These are phyloP conservation scores for Contarinia nasturtii DNA, from an alignment of 1,140 invertebrate genomes.

Conservation along the genomic window DNA sequence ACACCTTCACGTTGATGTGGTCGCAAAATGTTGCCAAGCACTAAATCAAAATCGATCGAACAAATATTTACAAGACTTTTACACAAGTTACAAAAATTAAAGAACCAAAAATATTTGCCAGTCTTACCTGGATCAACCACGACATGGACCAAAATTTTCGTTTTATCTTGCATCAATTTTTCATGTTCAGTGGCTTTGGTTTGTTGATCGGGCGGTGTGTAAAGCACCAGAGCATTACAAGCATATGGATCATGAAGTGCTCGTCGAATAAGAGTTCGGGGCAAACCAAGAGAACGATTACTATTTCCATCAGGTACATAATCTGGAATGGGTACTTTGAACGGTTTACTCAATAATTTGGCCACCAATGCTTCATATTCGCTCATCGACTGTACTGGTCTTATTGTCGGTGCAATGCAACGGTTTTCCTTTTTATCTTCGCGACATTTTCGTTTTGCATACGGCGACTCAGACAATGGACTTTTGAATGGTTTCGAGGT, in stretches of 20 bases:
- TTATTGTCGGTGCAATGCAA: slow-evolving; percentile 11
- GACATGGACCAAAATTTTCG: slow-evolving; percentile 1
- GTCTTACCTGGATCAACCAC: slow-evolving; percentile 25
- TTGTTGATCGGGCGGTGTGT: slow-evolving; percentile 61
- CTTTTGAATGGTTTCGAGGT: slow-evolving; percentile 20
- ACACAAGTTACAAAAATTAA: too few species aligned
- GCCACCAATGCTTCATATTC: slow-evolving; percentile 47
- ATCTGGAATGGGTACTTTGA: slow-evolving; percentile 86
- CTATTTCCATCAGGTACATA: slow-evolving; percentile 55
- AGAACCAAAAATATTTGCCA: too few species aligned
- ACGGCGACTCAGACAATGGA: slow-evolving; percentile 21
- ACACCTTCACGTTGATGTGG: slow-evolving; percentile 99
- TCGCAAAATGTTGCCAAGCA: slow-evolving; percentile 77
- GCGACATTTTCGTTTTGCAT: slow-evolving; percentile 8
- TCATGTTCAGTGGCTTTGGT: slow-evolving; percentile 37
- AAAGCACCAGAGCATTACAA: slow-evolving; percentile 84
- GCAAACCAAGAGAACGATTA: slow-evolving; percentile 41
- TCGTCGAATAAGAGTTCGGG: slow-evolving; percentile 38
- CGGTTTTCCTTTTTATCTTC: slow-evolving; percentile 10
- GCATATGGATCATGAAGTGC: slow-evolving; percentile 71
- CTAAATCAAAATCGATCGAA: too few species aligned
- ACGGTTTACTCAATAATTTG: slow-evolving; percentile 71
- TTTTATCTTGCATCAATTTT: slow-evolving; percentile 14
- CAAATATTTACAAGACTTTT: slow-evolving; percentile 66
- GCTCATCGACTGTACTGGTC: slow-evolving; percentile 14